Evolutionary conservation across 2,888 invertebrate genomes (phyloP), one percentile per base, ranked within the genome.

Genomic region (Lissonota sp.): DNA sequence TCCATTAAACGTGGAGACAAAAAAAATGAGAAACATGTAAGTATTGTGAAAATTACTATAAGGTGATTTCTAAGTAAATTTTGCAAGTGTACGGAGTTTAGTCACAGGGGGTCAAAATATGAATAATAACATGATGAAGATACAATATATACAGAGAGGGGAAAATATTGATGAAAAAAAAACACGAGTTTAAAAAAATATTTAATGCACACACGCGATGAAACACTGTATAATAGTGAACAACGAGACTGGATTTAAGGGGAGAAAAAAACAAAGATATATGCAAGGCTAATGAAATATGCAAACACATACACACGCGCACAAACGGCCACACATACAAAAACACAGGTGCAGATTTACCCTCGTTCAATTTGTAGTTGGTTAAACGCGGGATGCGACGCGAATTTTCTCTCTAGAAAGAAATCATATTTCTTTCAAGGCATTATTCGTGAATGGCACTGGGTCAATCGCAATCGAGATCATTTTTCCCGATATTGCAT

Each of bases 291-390:
- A 74, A 66, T 66, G 60, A 37, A 71, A 58, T 67, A 26, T 26
- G 26, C 26, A 39, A 72, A 66, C 51, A 58, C 16, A 60, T 58
- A 72, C 37, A 57, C 10, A 69, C 42, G 73, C 26, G 49, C 57
- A 66, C 46, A 53, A 66, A 62, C 58, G 26, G 8, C 10, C 62
- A 81, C 85, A 84, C 85, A 86, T 87, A 87, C 85, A 88, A 80
- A 85, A 87, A 84, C 85, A 85, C 87, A 89, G 83, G 84, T 74
- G 79, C 74, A 67, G 64, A 84, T 82, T 87, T 86, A 88, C 78
- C 88, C 83, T 84, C 82, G 83, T 86, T 89, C 86, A 84, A 86
- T 89, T 89, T 86, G 87, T 88, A 85, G 89, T 86, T 83, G 67
- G 86, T 84, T 86, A 86, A 82, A 85, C 83, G 80, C 26, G 26